Percentiles rank a stretch among this genome's conserved stretches.
Conservation (phyloP, 2,113 vertebrate species). For the Calyptomena viridis region DNA sequence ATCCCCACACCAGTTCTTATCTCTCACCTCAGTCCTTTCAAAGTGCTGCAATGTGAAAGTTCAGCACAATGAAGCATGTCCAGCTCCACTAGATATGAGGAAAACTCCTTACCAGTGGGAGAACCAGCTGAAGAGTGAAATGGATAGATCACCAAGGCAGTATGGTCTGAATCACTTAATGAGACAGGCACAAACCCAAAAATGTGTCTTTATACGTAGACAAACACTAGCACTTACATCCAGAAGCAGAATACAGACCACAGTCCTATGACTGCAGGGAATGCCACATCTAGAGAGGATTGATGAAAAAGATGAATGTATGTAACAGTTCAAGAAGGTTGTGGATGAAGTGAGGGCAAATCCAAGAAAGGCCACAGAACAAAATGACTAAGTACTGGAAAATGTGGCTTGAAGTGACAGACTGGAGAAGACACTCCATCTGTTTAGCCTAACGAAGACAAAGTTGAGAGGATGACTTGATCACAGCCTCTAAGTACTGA, state of each 20-base stretch:
- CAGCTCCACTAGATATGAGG: background rate
- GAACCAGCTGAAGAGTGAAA: background rate
- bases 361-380: background rate
- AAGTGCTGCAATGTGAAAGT: background rate
- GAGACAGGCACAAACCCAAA: background rate
- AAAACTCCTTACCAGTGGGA: background rate
- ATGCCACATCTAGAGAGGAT: background rate
- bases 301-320: background rate
- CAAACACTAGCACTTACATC: background rate
- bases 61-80: background rate
- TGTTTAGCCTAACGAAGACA: slow-evolving; percentile 51
- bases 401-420: slow-evolving; percentile 10
- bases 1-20: background rate
- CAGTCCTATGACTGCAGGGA: background rate
- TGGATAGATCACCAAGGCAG: background rate
- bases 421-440: slow-evolving; percentile 56
- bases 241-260: background rate
- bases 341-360: background rate
- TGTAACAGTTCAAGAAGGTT: slow-evolving; percentile 16
- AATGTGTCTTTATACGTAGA: background rate
- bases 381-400: slow-evolving; percentile 23
- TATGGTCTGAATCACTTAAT: background rate
- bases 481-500: slow-evolving; percentile 41
- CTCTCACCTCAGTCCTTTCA: background rate
- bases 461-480: slow-evolving; percentile 52